Evolutionary conservation across 2,797 vertebrate genomes (phyloP).

Genomic region (Morelia viridis): DNA sequence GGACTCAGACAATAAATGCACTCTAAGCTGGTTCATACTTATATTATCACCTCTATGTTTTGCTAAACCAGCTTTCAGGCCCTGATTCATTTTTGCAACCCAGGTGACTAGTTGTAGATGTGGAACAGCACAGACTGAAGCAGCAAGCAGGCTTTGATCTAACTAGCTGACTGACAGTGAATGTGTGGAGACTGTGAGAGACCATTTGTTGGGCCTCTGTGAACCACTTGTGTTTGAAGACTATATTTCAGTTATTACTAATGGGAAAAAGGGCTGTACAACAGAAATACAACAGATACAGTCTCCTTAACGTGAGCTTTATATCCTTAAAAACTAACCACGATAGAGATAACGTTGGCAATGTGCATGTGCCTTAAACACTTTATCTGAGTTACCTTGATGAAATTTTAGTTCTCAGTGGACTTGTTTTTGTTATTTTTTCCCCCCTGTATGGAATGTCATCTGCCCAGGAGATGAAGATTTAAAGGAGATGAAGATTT

Average conservation of each 20-base stretch:
- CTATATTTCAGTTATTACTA: not conserved
- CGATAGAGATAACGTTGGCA: constrained; percentile 32
- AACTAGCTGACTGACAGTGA: too few species aligned
- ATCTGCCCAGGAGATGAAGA: not conserved
- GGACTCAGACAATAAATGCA: too few species aligned
- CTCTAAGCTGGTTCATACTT: too few species aligned
- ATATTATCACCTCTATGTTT: too few species aligned
- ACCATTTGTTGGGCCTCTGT: too few species aligned
- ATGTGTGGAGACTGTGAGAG: too few species aligned
- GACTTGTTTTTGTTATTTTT: not conserved
- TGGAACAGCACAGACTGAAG: too few species aligned
- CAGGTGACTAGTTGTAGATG: too few species aligned
- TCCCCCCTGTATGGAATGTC: not conserved
- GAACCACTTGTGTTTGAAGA: too few species aligned
- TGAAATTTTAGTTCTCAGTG: not conserved
- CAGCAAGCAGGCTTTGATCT: too few species aligned
- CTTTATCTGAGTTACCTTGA: constrained; percentile 39
- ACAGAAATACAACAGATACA: constrained; percentile 17
- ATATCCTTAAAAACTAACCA: constrained; percentile 2
- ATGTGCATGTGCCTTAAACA: constrained; percentile 11
- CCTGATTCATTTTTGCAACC: too few species aligned
- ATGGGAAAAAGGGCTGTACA: not conserved
- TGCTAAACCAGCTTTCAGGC: too few species aligned
- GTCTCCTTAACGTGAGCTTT: not conserved
- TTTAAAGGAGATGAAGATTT: not conserved